Percentiles rank a stretch among this genome's conserved stretches.
Evolutionary conservation across 2,888 invertebrate genomes (phyloP).

Genomic region (Coleophora flavipennella): DNA sequence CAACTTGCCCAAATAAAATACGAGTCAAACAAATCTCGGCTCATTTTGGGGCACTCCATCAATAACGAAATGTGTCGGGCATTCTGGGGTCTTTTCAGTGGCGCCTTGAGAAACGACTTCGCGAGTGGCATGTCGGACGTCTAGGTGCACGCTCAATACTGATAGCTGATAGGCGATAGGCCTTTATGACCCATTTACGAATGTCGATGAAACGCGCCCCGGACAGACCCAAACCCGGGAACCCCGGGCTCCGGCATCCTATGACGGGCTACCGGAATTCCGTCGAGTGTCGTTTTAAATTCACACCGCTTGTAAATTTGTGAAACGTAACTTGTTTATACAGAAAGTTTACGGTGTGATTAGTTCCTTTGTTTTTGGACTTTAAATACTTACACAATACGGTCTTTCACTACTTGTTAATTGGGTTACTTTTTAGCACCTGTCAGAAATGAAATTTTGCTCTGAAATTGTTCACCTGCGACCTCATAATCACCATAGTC

Average conservation of each 20-base stretch:
- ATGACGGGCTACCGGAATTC: slow-evolving; percentile 31
- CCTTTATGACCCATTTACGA: slow-evolving; percentile 67
- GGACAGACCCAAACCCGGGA: slow-evolving; percentile 2
- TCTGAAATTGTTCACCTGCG: too few species aligned
- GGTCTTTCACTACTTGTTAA: not conserved
- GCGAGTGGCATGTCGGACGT: slow-evolving; percentile 33
- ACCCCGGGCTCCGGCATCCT: slow-evolving; percentile 14
- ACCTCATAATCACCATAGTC: too few species aligned
- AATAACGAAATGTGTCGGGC: not conserved
- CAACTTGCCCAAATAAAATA: slow-evolving; percentile 3
- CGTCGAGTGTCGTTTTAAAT: slow-evolving; percentile 45
- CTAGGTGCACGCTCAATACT: slow-evolving; percentile 59
- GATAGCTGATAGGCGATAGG: slow-evolving; percentile 31
- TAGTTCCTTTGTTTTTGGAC: not conserved
- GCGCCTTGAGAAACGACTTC: too few species aligned
- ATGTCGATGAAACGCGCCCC: slow-evolving; percentile 40
- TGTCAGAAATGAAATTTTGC: too few species aligned
- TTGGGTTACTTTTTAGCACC: too few species aligned
- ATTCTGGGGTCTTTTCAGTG: too few species aligned
- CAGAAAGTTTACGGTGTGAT: slow-evolving; percentile 11
- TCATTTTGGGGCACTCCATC: not conserved
- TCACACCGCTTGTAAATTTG: slow-evolving; percentile 38
- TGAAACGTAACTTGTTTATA: slow-evolving; percentile 37
- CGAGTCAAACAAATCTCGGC: slow-evolving; percentile 15
- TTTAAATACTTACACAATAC: too few species aligned